phyloP scores from a whole-genome alignment of 2,888 invertebrate genomes.

The Odontocerum albicorne region DNA sequence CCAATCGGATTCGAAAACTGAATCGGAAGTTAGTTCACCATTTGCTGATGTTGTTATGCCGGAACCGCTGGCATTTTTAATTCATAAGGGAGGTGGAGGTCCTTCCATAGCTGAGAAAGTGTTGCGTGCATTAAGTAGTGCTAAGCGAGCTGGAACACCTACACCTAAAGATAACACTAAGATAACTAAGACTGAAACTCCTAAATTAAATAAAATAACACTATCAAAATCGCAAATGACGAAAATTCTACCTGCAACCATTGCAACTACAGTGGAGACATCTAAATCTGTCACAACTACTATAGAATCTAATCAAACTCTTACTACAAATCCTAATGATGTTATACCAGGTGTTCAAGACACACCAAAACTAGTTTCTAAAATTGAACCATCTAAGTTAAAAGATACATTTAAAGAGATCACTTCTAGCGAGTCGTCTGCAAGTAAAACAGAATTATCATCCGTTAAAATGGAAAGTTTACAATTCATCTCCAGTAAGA shows the following conservation, averaged over 20 bases:
- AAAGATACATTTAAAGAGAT: constrained; percentile 14
- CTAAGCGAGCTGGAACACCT: constrained; percentile 50
- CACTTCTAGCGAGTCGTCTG: constrained; percentile 27
- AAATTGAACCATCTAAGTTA: constrained; percentile 13
- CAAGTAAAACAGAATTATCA: constrained; percentile 29
- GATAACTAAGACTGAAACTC: constrained; percentile 28
- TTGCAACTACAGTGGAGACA: not conserved
- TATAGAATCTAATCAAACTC: not conserved
- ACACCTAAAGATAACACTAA: constrained; percentile 21
- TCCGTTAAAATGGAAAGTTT: constrained; percentile 43
- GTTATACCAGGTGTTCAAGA: not conserved
- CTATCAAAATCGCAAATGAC: constrained; percentile 10
- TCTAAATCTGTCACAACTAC: not conserved
- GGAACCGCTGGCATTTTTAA: constrained; percentile 53
- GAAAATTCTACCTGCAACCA: constrained; percentile 10
- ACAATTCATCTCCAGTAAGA: constrained; percentile 40
- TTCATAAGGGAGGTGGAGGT: constrained; percentile 56
- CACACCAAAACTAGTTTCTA: constrained; percentile 15
- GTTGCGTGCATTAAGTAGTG: constrained; percentile 61
- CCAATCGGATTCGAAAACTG: constrained; percentile 50
- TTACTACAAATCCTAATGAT: not conserved
- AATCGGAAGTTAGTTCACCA: constrained; percentile 55
- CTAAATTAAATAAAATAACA: constrained; percentile 22
- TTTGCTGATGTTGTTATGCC: constrained; percentile 49
- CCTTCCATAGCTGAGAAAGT: constrained; percentile 66